Evolutionary conservation across 1,140 invertebrate genomes (phyloP).

Genomic region (Palaemon carinicauda): DNA sequence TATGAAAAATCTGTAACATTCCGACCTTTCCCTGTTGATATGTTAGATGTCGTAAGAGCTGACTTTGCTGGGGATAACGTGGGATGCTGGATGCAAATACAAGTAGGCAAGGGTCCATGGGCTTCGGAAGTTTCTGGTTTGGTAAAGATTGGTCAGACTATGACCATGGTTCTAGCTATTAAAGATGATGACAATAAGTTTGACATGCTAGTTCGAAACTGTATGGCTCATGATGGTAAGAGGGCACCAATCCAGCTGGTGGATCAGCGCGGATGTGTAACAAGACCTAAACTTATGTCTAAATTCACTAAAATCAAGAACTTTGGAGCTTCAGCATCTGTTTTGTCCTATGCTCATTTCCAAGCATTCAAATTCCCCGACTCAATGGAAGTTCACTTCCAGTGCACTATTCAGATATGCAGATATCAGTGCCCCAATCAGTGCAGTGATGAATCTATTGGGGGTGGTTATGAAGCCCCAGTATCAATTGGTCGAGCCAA

Average conservation of each 20-base stretch:
- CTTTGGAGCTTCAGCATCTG: slow-evolving; percentile 89
- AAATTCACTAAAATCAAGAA: slow-evolving; percentile 95
- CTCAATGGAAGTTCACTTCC: slow-evolving; percentile 96
- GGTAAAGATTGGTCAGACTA: slow-evolving; percentile 94
- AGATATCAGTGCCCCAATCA: slow-evolving; percentile 91
- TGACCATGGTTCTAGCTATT: slow-evolving; percentile 96
- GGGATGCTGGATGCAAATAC: slow-evolving; percentile 79
- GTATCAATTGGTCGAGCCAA: slow-evolving; percentile 70
- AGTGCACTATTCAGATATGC: slow-evolving; percentile 94
- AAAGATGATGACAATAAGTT: slow-evolving; percentile 96
- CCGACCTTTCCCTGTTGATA: slow-evolving; percentile 92
- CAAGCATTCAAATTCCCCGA: slow-evolving; percentile 94
- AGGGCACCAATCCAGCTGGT: slow-evolving; percentile 93
- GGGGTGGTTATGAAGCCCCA: slow-evolving; percentile 64
- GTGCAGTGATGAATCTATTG: slow-evolving; percentile 72
- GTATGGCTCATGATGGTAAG: slow-evolving; percentile 93
- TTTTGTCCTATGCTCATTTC: slow-evolving; percentile 91
- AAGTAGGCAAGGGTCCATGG: slow-evolving; percentile 93
- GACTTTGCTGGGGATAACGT: slow-evolving; percentile 96
- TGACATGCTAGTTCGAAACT: slow-evolving; percentile 93
- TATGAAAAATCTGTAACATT: slow-evolving; percentile 96
- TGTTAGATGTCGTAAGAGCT: slow-evolving; percentile 90
- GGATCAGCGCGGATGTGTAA: slow-evolving; percentile 91
- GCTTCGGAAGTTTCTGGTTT: slow-evolving; percentile 92
- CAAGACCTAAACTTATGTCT: slow-evolving; percentile 90